Percentiles rank a stretch among this genome's conserved stretches.
These are phyloP conservation scores for Rana temporaria DNA, from an alignment of 2,113 vertebrate species.

Conservation along the genomic window DNA sequence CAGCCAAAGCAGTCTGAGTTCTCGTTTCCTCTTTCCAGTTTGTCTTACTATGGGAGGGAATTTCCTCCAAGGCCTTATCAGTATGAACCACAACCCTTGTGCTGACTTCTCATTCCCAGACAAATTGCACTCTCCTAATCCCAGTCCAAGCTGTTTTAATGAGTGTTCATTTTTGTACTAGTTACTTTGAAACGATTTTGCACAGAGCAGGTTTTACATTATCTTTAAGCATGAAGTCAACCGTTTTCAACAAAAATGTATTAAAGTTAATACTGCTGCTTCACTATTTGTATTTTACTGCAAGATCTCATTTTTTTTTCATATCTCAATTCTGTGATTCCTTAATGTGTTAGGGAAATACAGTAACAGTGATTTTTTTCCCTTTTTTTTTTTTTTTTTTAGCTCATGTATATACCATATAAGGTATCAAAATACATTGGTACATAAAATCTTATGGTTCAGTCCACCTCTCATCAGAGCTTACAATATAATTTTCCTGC, in stretches of 20 bases:
- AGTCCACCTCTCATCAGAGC: too few species aligned
- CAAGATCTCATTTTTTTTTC: neutral
- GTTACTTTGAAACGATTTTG: constrained; percentile 49
- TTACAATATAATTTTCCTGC: too few species aligned
- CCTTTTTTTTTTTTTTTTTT: too few species aligned
- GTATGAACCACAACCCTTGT: constrained; percentile 72
- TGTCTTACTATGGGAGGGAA: constrained; percentile 72
- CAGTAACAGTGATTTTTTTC: too few species aligned
- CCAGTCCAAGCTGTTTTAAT: constrained; percentile 57
- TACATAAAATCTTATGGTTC: too few species aligned
- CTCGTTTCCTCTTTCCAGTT: constrained; percentile 69
- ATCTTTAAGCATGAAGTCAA: constrained; percentile 15
- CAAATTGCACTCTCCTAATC: constrained; percentile 65
- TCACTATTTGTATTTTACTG: neutral
- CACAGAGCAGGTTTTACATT: constrained; percentile 48
- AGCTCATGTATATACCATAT: too few species aligned
- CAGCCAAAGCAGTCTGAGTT: constrained; percentile 64
- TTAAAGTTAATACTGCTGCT: neutral
- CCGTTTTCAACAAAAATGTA: neutral
- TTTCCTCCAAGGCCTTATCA: constrained; percentile 79
- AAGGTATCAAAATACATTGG: too few species aligned
- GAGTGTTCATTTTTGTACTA: constrained; percentile 45
- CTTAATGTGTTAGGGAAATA: neutral
- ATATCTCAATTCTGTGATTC: neutral
- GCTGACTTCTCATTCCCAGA: constrained; percentile 64